Percentiles rank a stretch among this genome's conserved stretches.
Evolutionary conservation across 2,113 vertebrate species (phyloP).

Genomic region (Rhegmatorhina hoffmannsi): DNA sequence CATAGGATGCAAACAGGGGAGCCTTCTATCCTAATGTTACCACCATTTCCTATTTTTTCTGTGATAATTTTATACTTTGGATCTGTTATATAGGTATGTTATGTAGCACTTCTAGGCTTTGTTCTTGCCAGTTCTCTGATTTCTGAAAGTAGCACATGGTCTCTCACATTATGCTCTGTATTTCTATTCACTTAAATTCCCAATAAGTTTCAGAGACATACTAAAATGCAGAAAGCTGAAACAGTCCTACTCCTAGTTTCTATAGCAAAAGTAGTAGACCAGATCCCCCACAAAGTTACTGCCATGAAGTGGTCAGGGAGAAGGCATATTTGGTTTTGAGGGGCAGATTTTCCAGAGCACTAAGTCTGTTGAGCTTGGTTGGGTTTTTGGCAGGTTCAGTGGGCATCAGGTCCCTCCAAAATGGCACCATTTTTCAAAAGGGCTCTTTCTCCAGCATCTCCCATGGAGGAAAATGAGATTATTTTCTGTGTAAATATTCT

Average conservation of each 20-base stretch:
- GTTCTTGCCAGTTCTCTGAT: neutral
- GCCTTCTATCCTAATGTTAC: neutral
- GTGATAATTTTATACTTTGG: neutral
- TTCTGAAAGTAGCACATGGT: neutral
- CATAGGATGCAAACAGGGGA: neutral
- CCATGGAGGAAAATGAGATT: neutral
- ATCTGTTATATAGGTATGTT: neutral
- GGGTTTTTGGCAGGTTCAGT: neutral
- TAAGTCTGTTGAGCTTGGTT: neutral
- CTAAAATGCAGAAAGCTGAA: neutral
- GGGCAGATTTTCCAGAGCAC: neutral
- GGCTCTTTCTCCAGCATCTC: neutral
- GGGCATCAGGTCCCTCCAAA: neutral
- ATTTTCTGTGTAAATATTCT: neutral
- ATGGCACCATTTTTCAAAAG: neutral
- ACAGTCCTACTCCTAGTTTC: neutral
- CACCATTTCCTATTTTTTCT: neutral
- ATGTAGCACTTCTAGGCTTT: neutral
- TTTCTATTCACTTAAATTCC: neutral
- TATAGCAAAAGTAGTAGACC: neutral
- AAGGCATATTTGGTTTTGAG: neutral
- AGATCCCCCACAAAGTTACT: neutral
- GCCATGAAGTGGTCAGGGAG: neutral
- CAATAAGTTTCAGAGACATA: neutral
- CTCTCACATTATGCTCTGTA: neutral